Evolutionary conservation across 2,888 invertebrate species (phyloP), one percentile per base, ranked within the genome.

Genomic region (Arrhopalites spinosus): DNA sequence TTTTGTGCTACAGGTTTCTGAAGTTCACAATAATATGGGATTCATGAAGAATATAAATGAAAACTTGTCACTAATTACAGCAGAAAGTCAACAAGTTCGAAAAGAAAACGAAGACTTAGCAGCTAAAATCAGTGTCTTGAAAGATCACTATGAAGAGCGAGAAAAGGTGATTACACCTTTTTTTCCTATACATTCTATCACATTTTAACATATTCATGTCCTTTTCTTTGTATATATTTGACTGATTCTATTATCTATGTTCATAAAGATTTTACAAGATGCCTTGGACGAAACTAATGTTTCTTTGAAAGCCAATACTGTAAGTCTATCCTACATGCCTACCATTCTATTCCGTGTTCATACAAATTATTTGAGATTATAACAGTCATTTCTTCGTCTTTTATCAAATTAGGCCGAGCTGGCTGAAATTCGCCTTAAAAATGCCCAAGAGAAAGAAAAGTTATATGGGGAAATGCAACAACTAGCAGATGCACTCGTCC

Each of bases 41-140:
- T 82, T 83, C 50, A 82, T 83, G 78, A 82, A 83, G 56, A 81
- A 78, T 68, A 83, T 83, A 23, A 82, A 83, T 75, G 82, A 82
- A 68, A 83, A 82, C 64, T 74, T 83, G 47, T 80, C 81, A 64
- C 11, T 36, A 36, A 36, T 83, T 30, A 81, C 82, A 2, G 79
- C 81, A 2, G 83, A 83, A 73, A 83, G 81, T 61, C 20, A 30
- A 25, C 15, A 82, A 81, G 81, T 81, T 0, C 77, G 78, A 50
- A 79, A 80, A 47, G 83, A 83, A 74, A 83, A 83, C 69, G 82
- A 81, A 68, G 81, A 83, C 36, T 74, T 83, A 47, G 78, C 79
- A 0, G 77, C 76, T 50, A 82, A 82, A 68, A 79, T 83, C 27
- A 61, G 77, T 1, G 79, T 80, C 0, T 74, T 83, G 2, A 79